Evolutionary conservation across 2,797 vertebrate species (phyloP).

Genomic region (Cyprinella venusta): DNA sequence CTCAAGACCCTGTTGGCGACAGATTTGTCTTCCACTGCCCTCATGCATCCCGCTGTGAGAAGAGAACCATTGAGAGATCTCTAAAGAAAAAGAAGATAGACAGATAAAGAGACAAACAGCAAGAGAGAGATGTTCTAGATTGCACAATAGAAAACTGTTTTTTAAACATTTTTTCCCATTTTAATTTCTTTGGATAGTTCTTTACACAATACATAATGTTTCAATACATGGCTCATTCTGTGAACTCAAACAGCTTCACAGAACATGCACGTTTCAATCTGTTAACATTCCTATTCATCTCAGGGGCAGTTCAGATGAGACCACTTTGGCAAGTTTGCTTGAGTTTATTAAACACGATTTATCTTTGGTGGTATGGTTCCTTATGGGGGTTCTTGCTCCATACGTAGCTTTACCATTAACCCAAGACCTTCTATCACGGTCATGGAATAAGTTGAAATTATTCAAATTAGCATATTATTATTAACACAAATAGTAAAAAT

Average conservation of each 20-base stretch:
- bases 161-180: no score
- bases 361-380: no score
- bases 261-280: background rate
- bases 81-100: constrained; percentile 10
- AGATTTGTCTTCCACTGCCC: constrained; percentile 60
- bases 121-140: constrained; percentile 43
- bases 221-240: no score
- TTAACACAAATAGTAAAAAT: background rate
- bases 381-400: no score
- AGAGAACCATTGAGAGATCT: constrained; percentile 52
- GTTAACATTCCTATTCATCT: background rate
- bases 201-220: no score
- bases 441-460: background rate
- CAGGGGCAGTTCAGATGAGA: background rate
- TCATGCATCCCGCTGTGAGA: constrained; percentile 52
- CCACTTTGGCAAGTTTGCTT: no score
- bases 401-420: no score
- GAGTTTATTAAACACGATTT: no score
- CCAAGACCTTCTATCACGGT: background rate
- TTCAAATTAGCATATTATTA: background rate
- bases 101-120: background rate
- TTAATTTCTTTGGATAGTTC: no score
- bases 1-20: constrained; percentile 62
- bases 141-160: background rate
- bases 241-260: background rate